A percentile compares a stretch with the other conserved stretches of the same genome.
Conservation (phyloP, 2,113 vertebrate species). For the Hippoglossus stenolepis region DNA sequence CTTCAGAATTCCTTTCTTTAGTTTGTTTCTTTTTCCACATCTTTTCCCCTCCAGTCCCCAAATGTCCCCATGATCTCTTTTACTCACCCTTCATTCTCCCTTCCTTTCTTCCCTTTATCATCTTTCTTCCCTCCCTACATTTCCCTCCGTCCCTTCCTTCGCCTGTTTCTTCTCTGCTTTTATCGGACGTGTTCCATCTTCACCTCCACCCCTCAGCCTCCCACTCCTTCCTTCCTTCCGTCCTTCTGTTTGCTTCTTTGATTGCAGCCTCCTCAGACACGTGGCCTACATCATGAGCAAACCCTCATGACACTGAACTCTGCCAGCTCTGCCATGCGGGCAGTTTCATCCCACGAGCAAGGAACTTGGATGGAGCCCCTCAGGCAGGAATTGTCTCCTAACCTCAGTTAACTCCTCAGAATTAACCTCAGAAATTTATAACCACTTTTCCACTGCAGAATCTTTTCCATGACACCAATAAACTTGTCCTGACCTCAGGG, state of each 20-base stretch:
- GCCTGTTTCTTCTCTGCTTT: neutral
- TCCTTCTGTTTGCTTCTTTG: conserved; percentile 14
- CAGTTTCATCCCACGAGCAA: conserved; percentile 27
- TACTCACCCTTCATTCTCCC: neutral
- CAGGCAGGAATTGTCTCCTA: conserved; percentile 7
- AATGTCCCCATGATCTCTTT: neutral
- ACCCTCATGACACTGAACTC: conserved; percentile 55
- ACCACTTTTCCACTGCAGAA: neutral
- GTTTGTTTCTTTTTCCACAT: neutral
- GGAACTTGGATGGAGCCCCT: conserved; percentile 6
- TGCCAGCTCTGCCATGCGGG: conserved; percentile 57
- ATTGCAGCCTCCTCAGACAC: conserved; percentile 31
- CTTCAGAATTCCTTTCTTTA: neutral
- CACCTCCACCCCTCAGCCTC: neutral
- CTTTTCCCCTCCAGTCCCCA: neutral
- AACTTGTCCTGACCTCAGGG: neutral
- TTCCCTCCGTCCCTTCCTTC: neutral
- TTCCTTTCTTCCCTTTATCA: neutral
- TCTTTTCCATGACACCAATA: conserved; percentile 5
- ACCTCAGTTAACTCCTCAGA: conserved; percentile 20
- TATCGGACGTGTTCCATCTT: neutral
- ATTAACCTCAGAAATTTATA: conserved; percentile 2
- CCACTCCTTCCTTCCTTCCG: conserved; percentile 5
- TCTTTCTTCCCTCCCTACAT: neutral
- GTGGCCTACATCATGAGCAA: conserved; percentile 55